Conservation (phyloP, 2,797 vertebrate species). For the Masticophis lateralis region DNA sequence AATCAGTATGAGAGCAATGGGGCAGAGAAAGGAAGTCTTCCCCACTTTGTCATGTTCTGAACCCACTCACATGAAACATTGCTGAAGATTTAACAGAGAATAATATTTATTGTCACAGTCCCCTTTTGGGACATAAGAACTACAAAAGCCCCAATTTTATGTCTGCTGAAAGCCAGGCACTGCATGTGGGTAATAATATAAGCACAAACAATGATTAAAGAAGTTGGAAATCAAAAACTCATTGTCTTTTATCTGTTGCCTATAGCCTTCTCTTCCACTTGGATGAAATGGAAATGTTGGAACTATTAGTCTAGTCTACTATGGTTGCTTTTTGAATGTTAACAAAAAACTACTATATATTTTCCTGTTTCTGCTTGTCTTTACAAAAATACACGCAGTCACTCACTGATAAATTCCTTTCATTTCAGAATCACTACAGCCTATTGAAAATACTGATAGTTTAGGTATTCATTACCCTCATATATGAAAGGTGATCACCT, state of each 20-base stretch:
- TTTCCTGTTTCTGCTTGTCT: not conserved
- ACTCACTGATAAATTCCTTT: slow-evolving; percentile 3
- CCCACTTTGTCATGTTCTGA: not conserved
- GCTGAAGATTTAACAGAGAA: not conserved
- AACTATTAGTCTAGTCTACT: not conserved
- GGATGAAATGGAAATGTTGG: not conserved
- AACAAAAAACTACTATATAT: not conserved
- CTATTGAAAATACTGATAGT: slow-evolving; percentile 18
- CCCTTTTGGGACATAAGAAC: not conserved
- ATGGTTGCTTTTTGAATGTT: slow-evolving; percentile 27
- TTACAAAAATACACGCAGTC: not conserved
- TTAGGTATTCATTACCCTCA: slow-evolving; percentile 41
- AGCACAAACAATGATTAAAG: not conserved
- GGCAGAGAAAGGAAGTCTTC: not conserved
- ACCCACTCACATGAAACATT: not conserved
- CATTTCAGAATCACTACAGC: not conserved
- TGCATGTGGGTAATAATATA: not conserved
- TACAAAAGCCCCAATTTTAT: not conserved
- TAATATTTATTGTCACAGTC: not conserved
- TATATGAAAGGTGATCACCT: slow-evolving; percentile 40
- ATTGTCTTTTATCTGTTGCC: not conserved
- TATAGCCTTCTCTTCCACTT: not conserved
- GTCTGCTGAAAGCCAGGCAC: not conserved
- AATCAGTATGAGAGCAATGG: not conserved
- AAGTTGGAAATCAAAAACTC: not conserved